Conservation (phyloP, 2,888 invertebrate species). For the Lithophane semibrunnea region DNA sequence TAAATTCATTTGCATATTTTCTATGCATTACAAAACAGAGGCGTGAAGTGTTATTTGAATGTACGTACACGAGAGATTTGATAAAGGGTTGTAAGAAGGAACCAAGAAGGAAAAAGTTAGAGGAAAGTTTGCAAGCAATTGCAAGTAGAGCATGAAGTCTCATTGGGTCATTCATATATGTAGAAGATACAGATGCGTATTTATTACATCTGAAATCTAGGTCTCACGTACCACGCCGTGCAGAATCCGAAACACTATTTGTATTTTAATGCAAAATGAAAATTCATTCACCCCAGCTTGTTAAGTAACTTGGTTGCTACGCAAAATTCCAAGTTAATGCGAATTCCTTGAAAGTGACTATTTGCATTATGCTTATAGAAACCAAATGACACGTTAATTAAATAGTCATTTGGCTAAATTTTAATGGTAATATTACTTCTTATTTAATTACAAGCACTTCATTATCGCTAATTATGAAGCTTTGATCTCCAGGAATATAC, state of each 20-base stretch:
- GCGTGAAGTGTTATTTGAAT: constrained; percentile 46
- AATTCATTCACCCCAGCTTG: constrained; percentile 61
- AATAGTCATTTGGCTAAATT: constrained; percentile 20
- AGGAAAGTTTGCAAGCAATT: constrained; percentile 56
- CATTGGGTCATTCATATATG: constrained; percentile 61
- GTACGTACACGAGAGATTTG: constrained; percentile 17
- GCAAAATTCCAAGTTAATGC: constrained; percentile 51
- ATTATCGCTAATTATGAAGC: constrained; percentile 35
- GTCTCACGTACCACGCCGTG: constrained; percentile 66
- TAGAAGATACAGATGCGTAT: constrained; percentile 62
- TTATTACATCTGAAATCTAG: constrained; percentile 70
- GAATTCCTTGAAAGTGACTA: constrained; percentile 59
- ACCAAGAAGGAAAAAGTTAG: constrained; percentile 51
- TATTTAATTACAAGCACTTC: constrained; percentile 31
- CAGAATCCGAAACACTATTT: constrained; percentile 63
- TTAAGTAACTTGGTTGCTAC: constrained; percentile 63
- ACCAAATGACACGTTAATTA: constrained; percentile 47
- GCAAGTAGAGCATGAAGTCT: constrained; percentile 63
- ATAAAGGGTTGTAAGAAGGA: constrained; percentile 23
- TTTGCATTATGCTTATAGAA: constrained; percentile 57
- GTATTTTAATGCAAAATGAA: constrained; percentile 66
- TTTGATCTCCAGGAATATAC: constrained; percentile 25
- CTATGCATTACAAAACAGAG: constrained; percentile 43
- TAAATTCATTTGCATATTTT: constrained; percentile 50
- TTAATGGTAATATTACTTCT: constrained; percentile 1